A percentile compares a stretch with the other conserved stretches of the same genome.
Conservation (phyloP, 2,113 vertebrate genomes). For the Tor tambroides region DNA sequence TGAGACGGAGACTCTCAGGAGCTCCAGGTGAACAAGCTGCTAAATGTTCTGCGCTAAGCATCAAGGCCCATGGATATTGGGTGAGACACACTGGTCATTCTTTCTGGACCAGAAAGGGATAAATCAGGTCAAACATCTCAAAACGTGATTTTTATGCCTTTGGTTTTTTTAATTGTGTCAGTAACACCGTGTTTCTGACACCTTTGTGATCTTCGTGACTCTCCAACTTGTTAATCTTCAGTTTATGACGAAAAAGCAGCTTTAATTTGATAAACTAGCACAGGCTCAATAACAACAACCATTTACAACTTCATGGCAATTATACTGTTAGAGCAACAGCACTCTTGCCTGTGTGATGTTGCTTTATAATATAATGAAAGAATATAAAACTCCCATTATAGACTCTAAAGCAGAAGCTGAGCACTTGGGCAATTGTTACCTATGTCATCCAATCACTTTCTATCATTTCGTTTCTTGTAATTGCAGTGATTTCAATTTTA, state of each 20-base stretch:
- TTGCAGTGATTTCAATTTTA: background rate
- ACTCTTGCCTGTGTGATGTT: background rate
- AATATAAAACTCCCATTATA: background rate
- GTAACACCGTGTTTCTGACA: background rate
- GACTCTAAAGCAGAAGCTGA: background rate
- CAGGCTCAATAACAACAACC: background rate
- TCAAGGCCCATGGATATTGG: slow-evolving; percentile 20
- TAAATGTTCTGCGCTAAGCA: slow-evolving; percentile 32
- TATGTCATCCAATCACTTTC: background rate
- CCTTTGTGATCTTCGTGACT: background rate
- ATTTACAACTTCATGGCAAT: background rate
- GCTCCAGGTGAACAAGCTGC: slow-evolving; percentile 10
- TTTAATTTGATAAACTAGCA: background rate
- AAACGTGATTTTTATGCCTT: slow-evolving; percentile 1
- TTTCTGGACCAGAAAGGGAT: background rate
- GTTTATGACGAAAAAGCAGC: background rate
- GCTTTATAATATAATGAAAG: background rate
- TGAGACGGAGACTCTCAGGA: background rate
- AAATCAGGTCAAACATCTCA: slow-evolving; percentile 9
- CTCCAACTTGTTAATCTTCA: background rate
- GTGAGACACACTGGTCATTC: slow-evolving; percentile 8
- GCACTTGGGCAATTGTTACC: background rate
- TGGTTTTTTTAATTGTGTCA: background rate
- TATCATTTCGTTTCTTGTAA: background rate
- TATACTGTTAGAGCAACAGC: background rate